phyloP scores from a whole-genome alignment of 2,113 vertebrate genomes.

The Cyanistes caeruleus region DNA sequence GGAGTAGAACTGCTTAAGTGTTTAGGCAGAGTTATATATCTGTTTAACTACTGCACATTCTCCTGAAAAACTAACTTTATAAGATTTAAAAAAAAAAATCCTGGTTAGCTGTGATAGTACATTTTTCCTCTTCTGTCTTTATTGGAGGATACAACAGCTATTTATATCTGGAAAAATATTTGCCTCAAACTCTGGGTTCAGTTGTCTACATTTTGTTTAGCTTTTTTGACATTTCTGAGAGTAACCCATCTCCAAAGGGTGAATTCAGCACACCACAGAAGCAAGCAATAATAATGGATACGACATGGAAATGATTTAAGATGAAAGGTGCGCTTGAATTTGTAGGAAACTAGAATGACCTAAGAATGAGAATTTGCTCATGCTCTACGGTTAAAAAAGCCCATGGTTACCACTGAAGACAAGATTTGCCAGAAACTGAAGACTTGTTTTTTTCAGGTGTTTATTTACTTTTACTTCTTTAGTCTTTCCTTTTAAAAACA shows the following conservation, averaged over 20 bases:
- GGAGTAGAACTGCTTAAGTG: neutral
- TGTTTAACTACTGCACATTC: neutral
- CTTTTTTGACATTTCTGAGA: neutral
- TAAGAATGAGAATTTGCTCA: neutral
- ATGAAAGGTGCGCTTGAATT: neutral
- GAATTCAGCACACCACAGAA: neutral
- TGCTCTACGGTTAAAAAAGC: neutral
- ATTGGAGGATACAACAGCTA: neutral
- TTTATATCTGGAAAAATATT: conserved; percentile 24
- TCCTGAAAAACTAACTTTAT: neutral
- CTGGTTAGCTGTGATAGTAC: neutral
- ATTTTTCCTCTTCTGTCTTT: neutral
- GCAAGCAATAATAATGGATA: neutral
- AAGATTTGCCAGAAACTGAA: neutral
- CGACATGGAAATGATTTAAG: neutral
- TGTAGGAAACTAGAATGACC: neutral
- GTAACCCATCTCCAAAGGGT: neutral
- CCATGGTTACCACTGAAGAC: neutral
- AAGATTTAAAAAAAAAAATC: neutral
- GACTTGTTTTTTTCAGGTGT: neutral
- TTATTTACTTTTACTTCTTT: neutral
- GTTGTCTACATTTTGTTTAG: neutral
- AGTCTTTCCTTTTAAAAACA: neutral
- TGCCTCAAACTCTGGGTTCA: neutral
- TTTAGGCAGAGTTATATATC: neutral